Evolutionary conservation across 2,113 vertebrate species (phyloP), one percentile per base, ranked within the genome.

Genomic region (Pollimyrus isidori): DNA sequence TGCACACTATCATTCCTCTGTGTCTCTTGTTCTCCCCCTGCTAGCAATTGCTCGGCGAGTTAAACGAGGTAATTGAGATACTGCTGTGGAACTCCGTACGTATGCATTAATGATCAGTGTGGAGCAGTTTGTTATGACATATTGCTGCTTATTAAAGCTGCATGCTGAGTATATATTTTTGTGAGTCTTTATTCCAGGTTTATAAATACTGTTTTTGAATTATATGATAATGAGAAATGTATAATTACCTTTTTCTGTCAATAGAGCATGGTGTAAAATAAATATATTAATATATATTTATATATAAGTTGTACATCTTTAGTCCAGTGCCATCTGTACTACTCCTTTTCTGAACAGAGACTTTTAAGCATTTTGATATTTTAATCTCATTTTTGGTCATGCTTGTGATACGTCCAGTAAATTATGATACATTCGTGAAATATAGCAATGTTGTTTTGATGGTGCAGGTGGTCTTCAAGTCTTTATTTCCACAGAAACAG

Each of bases 21-120:
- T 83, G 90, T 90, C 73, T 45, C 62, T 88, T 30, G 15, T 87
- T 95, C 92, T 93, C 93, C 94, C 88, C 48, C 92, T 93, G 91
- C 94, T 94, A 99, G 98, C 97, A 98, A 95, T 96, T 99, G 94
- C 96, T 99, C 92, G 97, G 98, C 90, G 98, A 99, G 94, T 95
- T 99, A 84, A 98, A 98, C 56, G 97, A 99, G 98, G 98, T 99
- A 99, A 98, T 46, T 7, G 62, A 13, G 46, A 39, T 21, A 62
- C 42, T 30, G 35, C 52, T 76, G 62, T 88, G 48, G 26, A 76
- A 45, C 58, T 45, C 39, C 85, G 49, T 58, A 87, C 45, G 52
- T 87, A 50, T 62, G 87, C 85, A 3, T 52, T 39, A 26, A 56
- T 48, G 49, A 30, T 52, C n/a, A 53, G 42, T 86, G 9, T 52